Conservation (phyloP, 2,888 invertebrate genomes). For the Drosophila anomalata region DNA sequence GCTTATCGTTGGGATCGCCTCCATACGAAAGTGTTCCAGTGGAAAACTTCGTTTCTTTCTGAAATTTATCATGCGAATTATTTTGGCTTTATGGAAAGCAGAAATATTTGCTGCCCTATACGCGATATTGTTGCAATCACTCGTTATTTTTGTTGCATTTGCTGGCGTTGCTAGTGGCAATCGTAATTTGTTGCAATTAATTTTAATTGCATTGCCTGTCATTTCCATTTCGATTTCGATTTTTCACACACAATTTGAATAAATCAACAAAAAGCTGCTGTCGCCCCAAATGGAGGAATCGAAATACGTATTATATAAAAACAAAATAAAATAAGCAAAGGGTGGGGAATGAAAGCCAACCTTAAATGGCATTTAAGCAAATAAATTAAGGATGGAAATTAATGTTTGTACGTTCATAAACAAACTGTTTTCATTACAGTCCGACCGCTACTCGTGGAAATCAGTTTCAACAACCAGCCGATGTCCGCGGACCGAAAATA, state of each 20-base stretch:
- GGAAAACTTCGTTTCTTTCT: neutral
- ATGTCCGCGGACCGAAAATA: slow-evolving; percentile 93
- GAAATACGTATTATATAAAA: slow-evolving; percentile 16
- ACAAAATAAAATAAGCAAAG: neutral
- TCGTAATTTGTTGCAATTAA: slow-evolving; percentile 74
- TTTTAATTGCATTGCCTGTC: slow-evolving; percentile 73
- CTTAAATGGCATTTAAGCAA: slow-evolving; percentile 65
- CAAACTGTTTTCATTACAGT: slow-evolving; percentile 85
- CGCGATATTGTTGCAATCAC: slow-evolving; percentile 21
- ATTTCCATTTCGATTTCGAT: slow-evolving; percentile 65
- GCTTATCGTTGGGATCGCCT: neutral
- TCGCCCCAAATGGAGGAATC: slow-evolving; percentile 18
- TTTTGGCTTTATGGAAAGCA: slow-evolving; percentile 10
- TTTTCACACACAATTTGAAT: slow-evolving; percentile 76
- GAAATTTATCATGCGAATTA: slow-evolving; percentile 28
- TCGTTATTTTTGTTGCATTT: slow-evolving; percentile 15
- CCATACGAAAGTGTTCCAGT: neutral
- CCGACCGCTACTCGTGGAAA: slow-evolving; percentile 91
- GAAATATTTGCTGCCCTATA: slow-evolving; percentile 29
- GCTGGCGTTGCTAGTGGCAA: slow-evolving; percentile 37
- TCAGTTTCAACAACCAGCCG: slow-evolving; percentile 91
- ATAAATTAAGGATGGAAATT: slow-evolving; percentile 71
- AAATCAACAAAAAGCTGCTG: slow-evolving; percentile 62
- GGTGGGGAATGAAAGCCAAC: slow-evolving; percentile 20
- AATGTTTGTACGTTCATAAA: slow-evolving; percentile 47